Base-by-base conservation (phyloP, 2,797 vertebrate species). In the Hybognathus amarus region DNA sequence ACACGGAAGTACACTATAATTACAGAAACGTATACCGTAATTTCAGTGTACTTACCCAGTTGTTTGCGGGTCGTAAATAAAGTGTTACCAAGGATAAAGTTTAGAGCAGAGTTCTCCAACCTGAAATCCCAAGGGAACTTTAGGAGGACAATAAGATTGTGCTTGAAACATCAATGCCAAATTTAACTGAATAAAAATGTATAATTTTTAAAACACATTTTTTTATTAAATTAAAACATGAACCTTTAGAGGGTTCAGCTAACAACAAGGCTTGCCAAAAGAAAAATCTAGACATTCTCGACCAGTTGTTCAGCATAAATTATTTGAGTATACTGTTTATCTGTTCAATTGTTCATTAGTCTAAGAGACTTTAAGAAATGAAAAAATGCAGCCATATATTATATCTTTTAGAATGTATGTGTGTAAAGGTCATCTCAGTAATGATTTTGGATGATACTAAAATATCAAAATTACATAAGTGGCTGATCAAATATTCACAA, bases 31-130 rank as follows among this genome's bases (percentile, higher is more conserved):
- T n/a, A n/a, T n/a, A n/a, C n/a, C n/a, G n/a, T n/a, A n/a, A n/a
- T n/a, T n/a, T n/a, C n/a, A n/a, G n/a, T n/a, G n/a, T n/a, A n/a
- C n/a, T n/a, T n/a, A n/a, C n/a, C n/a, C n/a, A n/a, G n/a, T n/a
- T n/a, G n/a, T n/a, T n/a, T n/a, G n/a, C n/a, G n/a, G n/a, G n/a
- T n/a, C n/a, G n/a, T n/a, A n/a, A n/a, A n/a, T n/a, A n/a, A n/a
- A n/a, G n/a, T n/a, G n/a, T n/a, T n/a, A n/a, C n/a, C n/a, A 73
- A 75, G 22, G n/a, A 76, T 47, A 33, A 52, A 52, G 5, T 64
- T 40, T n/a, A 42, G 8, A n/a, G 22, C 1, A 45, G 24, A 4
- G 4, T 22, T 56, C 20, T 22, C 36, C 15, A 71, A 61, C 8
- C 2, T 33, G 4, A 42, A 6, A 45, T 0, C 24, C 15, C n/a